These are phyloP conservation scores for Cassiopea andromeda DNA, from an alignment of 30 jellyfish, hydroid and myxozoan genomes.

Conservation along the genomic window DNA sequence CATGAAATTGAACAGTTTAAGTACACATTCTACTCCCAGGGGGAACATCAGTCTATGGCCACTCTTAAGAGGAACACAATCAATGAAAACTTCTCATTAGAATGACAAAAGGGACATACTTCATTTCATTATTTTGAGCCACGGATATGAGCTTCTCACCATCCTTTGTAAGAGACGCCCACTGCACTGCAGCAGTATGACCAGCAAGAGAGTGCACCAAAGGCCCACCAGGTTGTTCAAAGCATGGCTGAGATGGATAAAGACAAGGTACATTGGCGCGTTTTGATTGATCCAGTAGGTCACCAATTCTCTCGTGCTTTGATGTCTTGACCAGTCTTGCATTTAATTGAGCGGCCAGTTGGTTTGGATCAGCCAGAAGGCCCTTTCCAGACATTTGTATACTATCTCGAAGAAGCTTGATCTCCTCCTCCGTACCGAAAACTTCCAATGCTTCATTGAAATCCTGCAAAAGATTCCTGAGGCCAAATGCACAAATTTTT, in stretches of 20 bases:
- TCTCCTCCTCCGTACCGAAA: slow-evolving; percentile 60
- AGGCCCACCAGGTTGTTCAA: slow-evolving; percentile 90
- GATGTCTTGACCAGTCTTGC: slow-evolving; percentile 61
- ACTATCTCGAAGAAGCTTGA: slow-evolving; percentile 68
- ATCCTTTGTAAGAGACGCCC: slow-evolving; percentile 70
- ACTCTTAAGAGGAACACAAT: too few species aligned
- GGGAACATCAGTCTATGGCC: too few species aligned
- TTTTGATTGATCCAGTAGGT: slow-evolving; percentile 61
- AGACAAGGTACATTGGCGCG: slow-evolving; percentile 70
- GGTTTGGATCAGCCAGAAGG: slow-evolving; percentile 64
- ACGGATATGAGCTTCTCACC: slow-evolving; percentile 61
- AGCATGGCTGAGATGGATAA: slow-evolving; percentile 75
- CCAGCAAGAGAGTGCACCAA: slow-evolving; percentile 87
- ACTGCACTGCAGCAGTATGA: slow-evolving; percentile 47
- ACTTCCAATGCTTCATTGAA: slow-evolving; percentile 66
- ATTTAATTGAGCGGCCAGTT: slow-evolving; percentile 78
- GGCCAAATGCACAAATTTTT: slow-evolving; percentile 73
- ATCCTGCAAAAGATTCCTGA: slow-evolving; percentile 67
- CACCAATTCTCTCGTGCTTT: slow-evolving; percentile 27
- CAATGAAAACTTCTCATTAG: too few species aligned
- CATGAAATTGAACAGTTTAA: too few species aligned
- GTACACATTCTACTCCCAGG: too few species aligned
- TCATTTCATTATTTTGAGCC: slow-evolving; percentile 20
- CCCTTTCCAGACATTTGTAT: slow-evolving; percentile 71
- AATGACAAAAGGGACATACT: neutral